A percentile compares a stretch with the other conserved stretches of the same genome.
Evolutionary conservation across 1,140 invertebrate genomes (phyloP).

Genomic region (Lepidurus apus): DNA sequence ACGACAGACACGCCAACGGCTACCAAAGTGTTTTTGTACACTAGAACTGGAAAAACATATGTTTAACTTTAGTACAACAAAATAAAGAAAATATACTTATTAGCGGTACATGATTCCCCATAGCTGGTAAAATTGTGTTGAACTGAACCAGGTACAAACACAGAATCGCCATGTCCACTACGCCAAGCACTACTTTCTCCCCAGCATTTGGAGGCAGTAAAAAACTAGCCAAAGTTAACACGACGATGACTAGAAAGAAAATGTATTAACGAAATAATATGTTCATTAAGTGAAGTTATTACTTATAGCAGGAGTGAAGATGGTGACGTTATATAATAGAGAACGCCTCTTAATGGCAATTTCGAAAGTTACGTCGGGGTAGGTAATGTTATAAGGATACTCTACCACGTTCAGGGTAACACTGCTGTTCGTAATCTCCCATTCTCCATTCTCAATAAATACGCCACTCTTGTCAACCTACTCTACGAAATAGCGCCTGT

Average conservation of each 20-base stretch:
- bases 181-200: constrained; percentile 58
- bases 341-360: not conserved
- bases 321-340: not conserved
- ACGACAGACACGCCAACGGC: constrained; percentile 56
- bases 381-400: not conserved
- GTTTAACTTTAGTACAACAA: constrained; percentile 22
- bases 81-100: constrained; percentile 50
- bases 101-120: constrained; percentile 56
- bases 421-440: not conserved
- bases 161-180: constrained; percentile 54
- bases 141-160: constrained; percentile 59
- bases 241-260: constrained; percentile 51
- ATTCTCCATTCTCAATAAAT: not conserved
- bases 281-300: not conserved
- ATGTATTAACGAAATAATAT: not conserved
- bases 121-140: constrained; percentile 54
- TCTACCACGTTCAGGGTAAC: not conserved
- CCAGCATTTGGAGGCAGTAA: constrained; percentile 60
- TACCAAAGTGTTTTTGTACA: constrained; percentile 47
- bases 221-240: constrained; percentile 57
- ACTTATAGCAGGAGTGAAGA: not conserved
- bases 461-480: not conserved
- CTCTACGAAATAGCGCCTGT: not conserved
- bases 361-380: constrained; percentile 1
- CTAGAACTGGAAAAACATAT: not conserved